These are phyloP conservation scores for Xestia xanthographa DNA, from an alignment of 2,888 invertebrate genomes.

Conservation along the genomic window DNA sequence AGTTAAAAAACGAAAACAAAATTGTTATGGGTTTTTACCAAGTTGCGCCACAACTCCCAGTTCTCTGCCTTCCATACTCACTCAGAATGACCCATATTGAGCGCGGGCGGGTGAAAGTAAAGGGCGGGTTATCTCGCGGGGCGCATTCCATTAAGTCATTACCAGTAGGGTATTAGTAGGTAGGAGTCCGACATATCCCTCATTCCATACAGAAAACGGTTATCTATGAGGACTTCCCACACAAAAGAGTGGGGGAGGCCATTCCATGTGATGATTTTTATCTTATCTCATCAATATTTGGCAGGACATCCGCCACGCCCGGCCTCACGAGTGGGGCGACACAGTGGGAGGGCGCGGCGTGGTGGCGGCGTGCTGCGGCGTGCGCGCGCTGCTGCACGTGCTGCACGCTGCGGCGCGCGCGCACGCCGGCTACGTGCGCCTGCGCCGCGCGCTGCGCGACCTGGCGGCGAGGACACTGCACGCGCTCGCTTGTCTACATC, in stretches of 20 bases:
- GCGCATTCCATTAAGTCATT: neutral
- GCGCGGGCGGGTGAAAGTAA: neutral
- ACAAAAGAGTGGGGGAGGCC: neutral
- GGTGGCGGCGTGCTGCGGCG: constrained; percentile 70
- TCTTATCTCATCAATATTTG: no score
- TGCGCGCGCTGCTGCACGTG: constrained; percentile 69
- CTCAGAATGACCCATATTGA: neutral
- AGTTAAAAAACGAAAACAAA: no score
- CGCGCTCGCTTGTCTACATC: constrained; percentile 73
- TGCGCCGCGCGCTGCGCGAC: constrained; percentile 64
- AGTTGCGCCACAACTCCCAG: neutral
- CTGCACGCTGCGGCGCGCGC: constrained; percentile 60
- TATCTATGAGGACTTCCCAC: neutral
- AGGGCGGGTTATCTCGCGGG: neutral
- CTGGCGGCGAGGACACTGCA: constrained; percentile 68
- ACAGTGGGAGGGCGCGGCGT: constrained; percentile 74
- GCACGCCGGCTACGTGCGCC: constrained; percentile 69
- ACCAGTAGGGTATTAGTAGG: neutral
- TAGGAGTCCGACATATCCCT: neutral
- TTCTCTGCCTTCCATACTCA: neutral
- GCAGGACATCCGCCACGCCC: constrained; percentile 77
- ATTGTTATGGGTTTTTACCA: no score
- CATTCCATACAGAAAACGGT: neutral
- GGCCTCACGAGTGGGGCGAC: constrained; percentile 77
- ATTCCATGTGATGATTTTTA: neutral